Base-by-base conservation (phyloP, 2,888 invertebrate genomes). In the Nomada goodeniana region DNA sequence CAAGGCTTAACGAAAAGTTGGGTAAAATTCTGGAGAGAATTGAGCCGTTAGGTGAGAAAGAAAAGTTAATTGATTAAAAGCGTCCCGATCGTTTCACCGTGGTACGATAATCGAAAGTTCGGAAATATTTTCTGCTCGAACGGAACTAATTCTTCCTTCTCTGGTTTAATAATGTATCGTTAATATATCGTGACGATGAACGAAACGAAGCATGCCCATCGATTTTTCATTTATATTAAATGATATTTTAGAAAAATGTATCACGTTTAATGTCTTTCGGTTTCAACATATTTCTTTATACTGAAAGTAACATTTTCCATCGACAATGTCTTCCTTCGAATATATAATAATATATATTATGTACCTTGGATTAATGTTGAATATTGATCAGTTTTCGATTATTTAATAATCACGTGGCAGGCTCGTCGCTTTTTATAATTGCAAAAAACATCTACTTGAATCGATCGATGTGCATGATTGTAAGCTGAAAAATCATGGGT, bases 1-100 rank as follows among this genome's bases (percentile, higher is more conserved):
- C 50, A 20, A 59, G 20, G 20, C 63, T 81, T 26, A 29, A 53
- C 13, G 59, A 72, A 23, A 80, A 72, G 44, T 64, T 76, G n/a
- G 23, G 72, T 47, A 59, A 47, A 13, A 68, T 80, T 68, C 20
- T 36, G 13, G 52, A 69, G 2, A 75, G 47, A 55, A 50, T 74
- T 36, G 47, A 23, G 52, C 50, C 47, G 69, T 50, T 71, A 55
- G 50, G 2, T 50, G n/a, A 36, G 11, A 9, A 26, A 50, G 15
- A 44, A 13, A 67, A 11, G 23, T 9, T n/a, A 18, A n/a, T 15
- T 23, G 57, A 57, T 42, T 36, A 52, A 15, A 63, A 26, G 18
- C 29, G 11, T 63, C 63, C 36, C 23, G 70, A 64, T 65, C 15
- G 36, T 71, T 80, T 53, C 53, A n/a, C 15, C 36, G 60, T 59